These are phyloP conservation scores for Kuschelorhynchus macadamiae DNA, from an alignment of 2,888 invertebrate genomes.

Conservation along the genomic window DNA sequence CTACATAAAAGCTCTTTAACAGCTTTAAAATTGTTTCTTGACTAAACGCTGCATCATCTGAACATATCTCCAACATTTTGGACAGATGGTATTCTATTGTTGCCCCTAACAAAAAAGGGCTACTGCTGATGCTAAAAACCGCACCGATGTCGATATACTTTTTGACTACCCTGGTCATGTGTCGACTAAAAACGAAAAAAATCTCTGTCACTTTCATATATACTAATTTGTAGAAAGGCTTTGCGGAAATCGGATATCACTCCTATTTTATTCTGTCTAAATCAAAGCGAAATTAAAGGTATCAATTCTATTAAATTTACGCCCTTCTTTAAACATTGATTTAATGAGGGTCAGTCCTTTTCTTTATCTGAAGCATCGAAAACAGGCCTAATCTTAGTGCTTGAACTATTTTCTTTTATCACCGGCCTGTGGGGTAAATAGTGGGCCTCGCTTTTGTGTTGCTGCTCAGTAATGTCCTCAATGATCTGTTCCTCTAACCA, in stretches of 20 bases:
- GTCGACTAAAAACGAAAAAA: slow-evolving; percentile 17
- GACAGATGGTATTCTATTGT: not conserved
- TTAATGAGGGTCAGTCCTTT: too few relatives aligned
- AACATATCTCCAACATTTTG: not conserved
- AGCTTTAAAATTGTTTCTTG: too few relatives aligned
- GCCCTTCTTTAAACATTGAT: too few relatives aligned
- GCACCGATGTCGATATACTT: slow-evolving; percentile 40
- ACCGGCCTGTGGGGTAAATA: slow-evolving; percentile 19
- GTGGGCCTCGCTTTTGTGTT: slow-evolving; percentile 1
- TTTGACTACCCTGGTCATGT: slow-evolving; percentile 35
- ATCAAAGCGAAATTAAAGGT: too few relatives aligned
- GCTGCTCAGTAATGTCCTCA: slow-evolving; percentile 27
- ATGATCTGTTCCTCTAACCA: slow-evolving; percentile 44
- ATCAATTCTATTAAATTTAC: too few relatives aligned
- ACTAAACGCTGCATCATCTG: not conserved
- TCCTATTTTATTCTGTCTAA: too few relatives aligned
- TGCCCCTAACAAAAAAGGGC: slow-evolving; percentile 43
- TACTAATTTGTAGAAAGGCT: slow-evolving; percentile 59
- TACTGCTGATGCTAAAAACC: slow-evolving; percentile 39
- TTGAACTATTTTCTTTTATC: not conserved
- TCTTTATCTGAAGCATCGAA: slow-evolving; percentile 47
- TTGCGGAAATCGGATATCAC: slow-evolving; percentile 45
- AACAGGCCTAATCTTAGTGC: slow-evolving; percentile 53
- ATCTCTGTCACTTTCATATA: slow-evolving; percentile 54
- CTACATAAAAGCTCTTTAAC: slow-evolving; percentile 21